phyloP scores from a whole-genome alignment of 2,113 vertebrate genomes.

The Strigops habroptila region DNA sequence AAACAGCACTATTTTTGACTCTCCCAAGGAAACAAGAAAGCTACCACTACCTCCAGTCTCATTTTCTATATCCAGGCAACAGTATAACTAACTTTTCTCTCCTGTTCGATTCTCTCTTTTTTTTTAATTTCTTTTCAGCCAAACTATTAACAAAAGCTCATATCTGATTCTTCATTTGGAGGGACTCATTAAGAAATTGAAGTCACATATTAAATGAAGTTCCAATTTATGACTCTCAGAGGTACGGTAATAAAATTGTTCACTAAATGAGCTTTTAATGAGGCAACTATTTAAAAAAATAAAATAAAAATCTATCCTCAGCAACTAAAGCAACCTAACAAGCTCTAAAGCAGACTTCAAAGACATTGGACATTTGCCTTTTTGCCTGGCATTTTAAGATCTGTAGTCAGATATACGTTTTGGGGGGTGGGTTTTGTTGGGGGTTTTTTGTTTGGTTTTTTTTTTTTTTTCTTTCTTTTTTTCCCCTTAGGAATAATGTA shows the following conservation, averaged over 20 bases:
- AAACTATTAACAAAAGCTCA: not conserved
- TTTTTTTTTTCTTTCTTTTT: too few species aligned
- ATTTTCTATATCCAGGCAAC: not conserved
- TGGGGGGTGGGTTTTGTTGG: not conserved
- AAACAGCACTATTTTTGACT: not conserved
- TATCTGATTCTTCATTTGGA: slow-evolving; percentile 31
- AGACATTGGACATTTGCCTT: not conserved
- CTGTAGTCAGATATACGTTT: not conserved
- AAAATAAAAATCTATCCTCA: slow-evolving; percentile 28
- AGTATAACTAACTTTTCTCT: not conserved
- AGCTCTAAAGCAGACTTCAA: not conserved
- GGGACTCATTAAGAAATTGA: slow-evolving; percentile 33
- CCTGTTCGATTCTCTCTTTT: not conserved
- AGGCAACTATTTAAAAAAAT: slow-evolving; percentile 12
- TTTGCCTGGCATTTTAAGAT: not conserved
- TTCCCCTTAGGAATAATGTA: not conserved
- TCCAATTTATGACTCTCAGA: slow-evolving; percentile 43
- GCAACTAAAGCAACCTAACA: slow-evolving; percentile 4
- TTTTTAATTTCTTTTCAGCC: not conserved
- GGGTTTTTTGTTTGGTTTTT: too few species aligned
- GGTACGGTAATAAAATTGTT: slow-evolving; percentile 21
- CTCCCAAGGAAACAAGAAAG: not conserved
- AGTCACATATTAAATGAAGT: slow-evolving; percentile 38
- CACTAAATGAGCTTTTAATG: slow-evolving; percentile 64
- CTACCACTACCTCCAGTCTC: not conserved